Evolutionary conservation across 1,140 invertebrate genomes (phyloP).

Genomic region (Pseudomyrmex dendroicus): DNA sequence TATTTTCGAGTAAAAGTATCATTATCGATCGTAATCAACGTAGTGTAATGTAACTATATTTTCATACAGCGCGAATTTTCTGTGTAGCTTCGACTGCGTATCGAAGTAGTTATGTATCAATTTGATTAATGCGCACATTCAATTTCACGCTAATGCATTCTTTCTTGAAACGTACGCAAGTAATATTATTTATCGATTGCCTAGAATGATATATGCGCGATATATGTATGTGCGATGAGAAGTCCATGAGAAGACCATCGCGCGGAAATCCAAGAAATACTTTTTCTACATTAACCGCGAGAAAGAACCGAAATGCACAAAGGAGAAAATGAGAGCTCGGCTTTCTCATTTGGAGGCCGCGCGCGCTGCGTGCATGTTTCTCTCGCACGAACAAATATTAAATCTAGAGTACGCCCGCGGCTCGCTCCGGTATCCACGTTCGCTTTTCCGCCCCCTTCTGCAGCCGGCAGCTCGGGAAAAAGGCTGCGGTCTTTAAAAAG

Average conservation of each 20-base stretch:
- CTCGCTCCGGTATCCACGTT: neutral
- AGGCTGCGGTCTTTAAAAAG: constrained; percentile 70
- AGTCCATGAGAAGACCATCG: neutral
- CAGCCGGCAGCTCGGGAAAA: constrained; percentile 28
- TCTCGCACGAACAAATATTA: constrained; percentile 72
- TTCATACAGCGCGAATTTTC: neutral
- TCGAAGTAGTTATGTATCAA: constrained; percentile 38
- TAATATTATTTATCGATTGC: constrained; percentile 24
- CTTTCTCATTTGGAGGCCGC: constrained; percentile 15
- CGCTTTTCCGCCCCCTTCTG: neutral
- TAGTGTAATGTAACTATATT: neutral
- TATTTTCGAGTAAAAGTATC: constrained; percentile 2
- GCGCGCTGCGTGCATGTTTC: constrained; percentile 13
- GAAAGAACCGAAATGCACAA: neutral
- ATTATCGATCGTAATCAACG: constrained; percentile 21
- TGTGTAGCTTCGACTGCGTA: neutral
- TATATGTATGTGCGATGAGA: neutral
- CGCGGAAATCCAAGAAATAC: neutral
- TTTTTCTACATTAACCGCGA: neutral
- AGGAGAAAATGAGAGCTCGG: constrained; percentile 28
- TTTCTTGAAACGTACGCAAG: neutral
- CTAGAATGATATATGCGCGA: neutral
- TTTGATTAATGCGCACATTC: constrained; percentile 22
- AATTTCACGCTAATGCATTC: constrained; percentile 20
- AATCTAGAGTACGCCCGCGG: constrained; percentile 62